Conservation (phyloP, 2,113 vertebrate genomes). For the Indicator maculatus region DNA sequence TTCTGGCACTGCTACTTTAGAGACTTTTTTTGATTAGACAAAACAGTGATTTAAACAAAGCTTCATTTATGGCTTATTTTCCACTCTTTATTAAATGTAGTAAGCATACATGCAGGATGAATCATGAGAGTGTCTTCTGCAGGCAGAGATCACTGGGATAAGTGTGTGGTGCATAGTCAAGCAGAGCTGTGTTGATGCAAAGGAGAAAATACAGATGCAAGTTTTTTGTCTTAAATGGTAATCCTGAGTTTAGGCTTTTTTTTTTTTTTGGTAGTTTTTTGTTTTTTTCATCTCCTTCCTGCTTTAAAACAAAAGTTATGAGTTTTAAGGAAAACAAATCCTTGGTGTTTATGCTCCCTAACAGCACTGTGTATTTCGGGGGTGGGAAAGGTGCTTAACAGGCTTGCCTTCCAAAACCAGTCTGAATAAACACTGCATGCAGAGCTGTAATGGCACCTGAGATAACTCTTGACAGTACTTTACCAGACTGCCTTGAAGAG, state of each 20-base stretch:
- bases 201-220: background rate
- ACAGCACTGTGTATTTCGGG: background rate
- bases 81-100: background rate
- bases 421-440: background rate
- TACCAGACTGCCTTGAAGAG: background rate
- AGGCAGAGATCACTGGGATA: constrained; percentile 7
- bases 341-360: background rate
- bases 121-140: background rate
- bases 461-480: background rate
- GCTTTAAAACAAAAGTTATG: background rate
- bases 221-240: background rate
- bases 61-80: background rate
- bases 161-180: background rate
- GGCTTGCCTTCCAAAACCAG: background rate
- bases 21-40: background rate
- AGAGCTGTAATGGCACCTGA: constrained; percentile 17
- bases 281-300: background rate
- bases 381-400: background rate
- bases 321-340: too few relatives aligned
- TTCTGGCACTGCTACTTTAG: background rate
- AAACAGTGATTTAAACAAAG: constrained; percentile 6
- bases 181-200: background rate
- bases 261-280: background rate
- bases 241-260: background rate
- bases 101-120: background rate